A percentile compares a stretch with the other conserved stretches of the same genome.
These are phyloP conservation scores for Dione vanillae DNA, from an alignment of 2,888 invertebrate genomes.

Conservation along the genomic window DNA sequence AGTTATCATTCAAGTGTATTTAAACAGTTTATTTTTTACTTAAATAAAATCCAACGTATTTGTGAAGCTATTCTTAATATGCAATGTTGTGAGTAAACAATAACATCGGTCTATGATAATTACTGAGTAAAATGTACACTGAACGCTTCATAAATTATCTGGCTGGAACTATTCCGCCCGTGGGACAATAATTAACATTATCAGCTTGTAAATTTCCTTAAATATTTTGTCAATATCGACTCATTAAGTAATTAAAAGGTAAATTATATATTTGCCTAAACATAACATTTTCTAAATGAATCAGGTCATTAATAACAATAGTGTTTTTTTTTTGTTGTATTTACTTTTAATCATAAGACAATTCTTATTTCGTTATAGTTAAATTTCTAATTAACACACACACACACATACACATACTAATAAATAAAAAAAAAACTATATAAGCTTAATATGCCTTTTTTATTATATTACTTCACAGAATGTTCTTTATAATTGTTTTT, in stretches of 20 bases:
- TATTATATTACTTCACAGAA: not conserved
- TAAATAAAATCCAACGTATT: not conserved
- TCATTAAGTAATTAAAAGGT: slow-evolving; percentile 23
- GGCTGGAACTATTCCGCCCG: slow-evolving; percentile 45
- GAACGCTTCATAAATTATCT: slow-evolving; percentile 33
- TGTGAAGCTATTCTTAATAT: not conserved
- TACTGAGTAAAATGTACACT: slow-evolving; percentile 31
- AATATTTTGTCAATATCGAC: slow-evolving; percentile 15
- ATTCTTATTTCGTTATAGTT: too few species aligned
- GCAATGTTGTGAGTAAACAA: slow-evolving; percentile 6
- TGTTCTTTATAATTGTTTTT: not conserved
- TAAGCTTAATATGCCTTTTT: too few species aligned
- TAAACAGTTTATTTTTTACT: not conserved
- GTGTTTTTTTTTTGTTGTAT: too few species aligned
- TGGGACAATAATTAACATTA: slow-evolving; percentile 42
- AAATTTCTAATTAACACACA: too few species aligned
- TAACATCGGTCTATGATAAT: slow-evolving; percentile 21
- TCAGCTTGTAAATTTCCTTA: slow-evolving; percentile 41
- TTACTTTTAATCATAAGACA: too few species aligned
- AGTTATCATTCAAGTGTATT: too few species aligned
- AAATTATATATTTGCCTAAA: not conserved
- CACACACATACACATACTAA: too few species aligned
- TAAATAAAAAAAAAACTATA: too few species aligned
- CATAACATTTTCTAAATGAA: slow-evolving; percentile 6
- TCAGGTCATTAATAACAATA: not conserved